These are phyloP conservation scores for Sclerurus mexicanus DNA, from an alignment of 2,113 vertebrate species.

Conservation along the genomic window DNA sequence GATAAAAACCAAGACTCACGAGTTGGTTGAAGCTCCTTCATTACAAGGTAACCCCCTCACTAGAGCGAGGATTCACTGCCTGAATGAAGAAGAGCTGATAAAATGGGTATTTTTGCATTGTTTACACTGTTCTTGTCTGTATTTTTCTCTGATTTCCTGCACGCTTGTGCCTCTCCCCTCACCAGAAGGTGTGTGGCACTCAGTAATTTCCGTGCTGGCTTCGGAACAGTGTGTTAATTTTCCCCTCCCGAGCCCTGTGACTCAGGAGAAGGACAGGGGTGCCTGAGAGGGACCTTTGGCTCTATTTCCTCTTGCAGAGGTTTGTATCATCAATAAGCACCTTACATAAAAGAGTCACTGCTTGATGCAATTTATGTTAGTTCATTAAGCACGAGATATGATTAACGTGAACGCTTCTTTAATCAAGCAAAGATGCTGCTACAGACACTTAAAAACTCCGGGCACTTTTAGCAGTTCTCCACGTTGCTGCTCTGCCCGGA, in stretches of 20 bases:
- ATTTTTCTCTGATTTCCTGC: neutral
- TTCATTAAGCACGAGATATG: slow-evolving; percentile 9
- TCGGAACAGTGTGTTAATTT: neutral
- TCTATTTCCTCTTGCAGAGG: neutral
- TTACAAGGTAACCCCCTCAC: neutral
- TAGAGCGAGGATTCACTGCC: neutral
- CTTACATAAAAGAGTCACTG: neutral
- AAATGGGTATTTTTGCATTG: neutral
- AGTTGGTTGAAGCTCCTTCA: neutral
- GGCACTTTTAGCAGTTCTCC: neutral
- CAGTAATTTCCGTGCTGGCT: neutral
- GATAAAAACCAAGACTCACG: neutral
- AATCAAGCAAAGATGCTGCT: neutral
- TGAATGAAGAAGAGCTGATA: neutral
- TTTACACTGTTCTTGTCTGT: neutral
- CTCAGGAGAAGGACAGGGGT: neutral
- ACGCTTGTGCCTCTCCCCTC: neutral
- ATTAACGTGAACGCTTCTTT: neutral
- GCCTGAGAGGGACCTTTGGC: neutral
- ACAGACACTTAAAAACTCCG: neutral
- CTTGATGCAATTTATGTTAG: slow-evolving; percentile 9
- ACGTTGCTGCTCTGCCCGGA: neutral
- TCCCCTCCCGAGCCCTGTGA: neutral
- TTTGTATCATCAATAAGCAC: neutral
- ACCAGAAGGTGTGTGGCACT: neutral